phyloP scores from a whole-genome alignment of 2,888 invertebrate genomes.

The Gymnosoma rotundatum region DNA sequence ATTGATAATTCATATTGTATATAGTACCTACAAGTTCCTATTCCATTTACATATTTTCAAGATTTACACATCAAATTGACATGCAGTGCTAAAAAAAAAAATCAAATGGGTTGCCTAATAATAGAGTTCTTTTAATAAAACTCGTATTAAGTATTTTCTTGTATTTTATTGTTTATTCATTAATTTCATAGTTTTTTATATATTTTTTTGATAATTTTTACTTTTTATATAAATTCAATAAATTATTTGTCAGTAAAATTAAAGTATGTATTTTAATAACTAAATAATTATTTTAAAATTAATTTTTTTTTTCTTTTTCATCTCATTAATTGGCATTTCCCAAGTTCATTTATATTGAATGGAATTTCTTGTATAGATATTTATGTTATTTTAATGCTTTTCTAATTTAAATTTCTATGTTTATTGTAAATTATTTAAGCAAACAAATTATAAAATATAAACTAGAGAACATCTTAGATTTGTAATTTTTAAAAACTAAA shows the following conservation, averaged over 20 bases:
- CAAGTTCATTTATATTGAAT: constrained; percentile 50
- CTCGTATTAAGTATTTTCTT: constrained; percentile 24
- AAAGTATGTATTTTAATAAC: constrained; percentile 52
- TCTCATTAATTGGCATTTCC: constrained; percentile 65
- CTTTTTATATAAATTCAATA: constrained; percentile 55
- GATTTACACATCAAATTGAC: too few species aligned
- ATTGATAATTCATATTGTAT: too few species aligned
- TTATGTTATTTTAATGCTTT: constrained; percentile 58
- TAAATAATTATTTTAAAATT: constrained; percentile 58
- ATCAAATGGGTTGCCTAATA: too few species aligned
- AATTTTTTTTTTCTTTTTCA: constrained; percentile 44
- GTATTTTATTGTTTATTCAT: constrained; percentile 14
- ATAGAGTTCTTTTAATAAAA: not conserved
- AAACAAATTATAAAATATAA: constrained; percentile 65
- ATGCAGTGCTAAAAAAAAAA: too few species aligned
- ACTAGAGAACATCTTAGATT: constrained; percentile 69
- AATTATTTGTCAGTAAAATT: constrained; percentile 65
- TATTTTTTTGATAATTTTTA: constrained; percentile 24
- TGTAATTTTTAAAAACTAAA: constrained; percentile 64
- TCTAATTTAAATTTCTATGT: constrained; percentile 49
- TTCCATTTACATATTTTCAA: too few species aligned
- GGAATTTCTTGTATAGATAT: constrained; percentile 32
- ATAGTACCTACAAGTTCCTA: too few species aligned
- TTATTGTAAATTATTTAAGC: constrained; percentile 59
- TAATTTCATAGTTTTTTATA: constrained; percentile 14